A percentile compares a stretch with the other conserved stretches of the same genome.
phyloP scores from a whole-genome alignment of 2,888 invertebrate species.

The Troides aeacus region DNA sequence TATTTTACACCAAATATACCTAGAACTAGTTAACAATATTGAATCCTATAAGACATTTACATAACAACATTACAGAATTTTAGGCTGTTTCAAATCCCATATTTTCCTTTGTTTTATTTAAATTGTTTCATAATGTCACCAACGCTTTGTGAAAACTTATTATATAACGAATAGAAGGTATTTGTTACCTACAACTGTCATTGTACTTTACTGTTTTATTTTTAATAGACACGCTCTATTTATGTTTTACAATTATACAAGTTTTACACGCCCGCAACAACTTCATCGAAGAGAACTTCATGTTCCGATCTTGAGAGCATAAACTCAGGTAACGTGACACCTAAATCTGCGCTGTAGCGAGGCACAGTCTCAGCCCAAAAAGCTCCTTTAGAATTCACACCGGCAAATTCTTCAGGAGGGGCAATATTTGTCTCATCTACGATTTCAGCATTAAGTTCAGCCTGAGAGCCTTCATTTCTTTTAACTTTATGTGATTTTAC shows the following conservation, averaged over 20 bases:
- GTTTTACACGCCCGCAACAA: constrained; percentile 68
- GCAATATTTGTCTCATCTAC: constrained; percentile 65
- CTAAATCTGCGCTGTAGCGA: constrained; percentile 82
- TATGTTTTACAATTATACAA: constrained; percentile 60
- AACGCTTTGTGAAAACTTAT: constrained; percentile 62
- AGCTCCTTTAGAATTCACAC: constrained; percentile 79
- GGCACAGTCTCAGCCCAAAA: constrained; percentile 84
- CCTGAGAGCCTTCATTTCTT: constrained; percentile 59
- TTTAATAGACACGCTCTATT: constrained; percentile 74
- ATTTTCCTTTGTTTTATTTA: not conserved
- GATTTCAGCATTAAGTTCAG: constrained; percentile 55
- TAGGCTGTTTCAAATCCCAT: not conserved
- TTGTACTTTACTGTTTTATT: constrained; percentile 56
- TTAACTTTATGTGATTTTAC: constrained; percentile 48
- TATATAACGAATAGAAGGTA: constrained; percentile 62
- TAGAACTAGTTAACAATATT: constrained; percentile 77
- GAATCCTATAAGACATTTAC: constrained; percentile 17
- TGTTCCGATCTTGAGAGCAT: constrained; percentile 85
- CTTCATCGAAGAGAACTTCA: constrained; percentile 83
- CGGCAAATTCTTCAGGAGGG: constrained; percentile 75
- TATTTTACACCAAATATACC: constrained; percentile 50
- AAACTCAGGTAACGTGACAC: constrained; percentile 83
- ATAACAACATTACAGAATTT: not conserved
- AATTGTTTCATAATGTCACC: not conserved
- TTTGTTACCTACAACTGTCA: constrained; percentile 54